Evolutionary conservation across 1,140 invertebrate genomes (phyloP), one percentile per base, ranked within the genome.

Genomic region (Cydia amplana): DNA sequence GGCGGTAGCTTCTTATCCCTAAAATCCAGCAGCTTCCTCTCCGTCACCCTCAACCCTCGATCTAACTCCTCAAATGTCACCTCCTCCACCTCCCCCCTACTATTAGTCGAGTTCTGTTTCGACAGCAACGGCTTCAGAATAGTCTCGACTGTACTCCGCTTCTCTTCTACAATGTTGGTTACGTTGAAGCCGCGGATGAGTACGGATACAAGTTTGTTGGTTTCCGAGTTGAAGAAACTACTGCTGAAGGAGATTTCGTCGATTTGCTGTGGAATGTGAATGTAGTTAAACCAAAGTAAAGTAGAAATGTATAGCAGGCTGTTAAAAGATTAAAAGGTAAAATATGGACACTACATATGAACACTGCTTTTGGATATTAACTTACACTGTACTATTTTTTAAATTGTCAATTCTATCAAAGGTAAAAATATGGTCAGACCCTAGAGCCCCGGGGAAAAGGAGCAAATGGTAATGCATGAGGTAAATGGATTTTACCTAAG

Each of bases 141-240:
- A 0, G 88, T 84, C 75, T 87, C 82, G 6, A 86, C 83, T 74
- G 81, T 91, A 84, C 85, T 91, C 64, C 87, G 83, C 81, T 91
- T 90, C 76, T 89, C 86, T 81, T 94, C 93, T 77, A 96, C 94
- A 93, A 97, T 95, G 87, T 97, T 97, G 78, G 97, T 97, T 73
- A 99, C 95, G 75, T 97, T 94, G 5, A 98, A 96, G 88, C 97
- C 97, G 73, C 95, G 95, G 79, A 98, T 95, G 28, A 97, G 95
- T 36, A 99, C 95, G 9, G 96, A 97, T 20, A 99, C 87, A 9
- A 98, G 91, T 93, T 98, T 99, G 23, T 96, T 97, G 28, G 97
- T 96, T 79, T 98, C 97, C 10, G 97, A 97, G 87, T 97, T 98
- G 74, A 98, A 95, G 86, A 98, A 96, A 93, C 97, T 98, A 87